Evolutionary conservation across 2,113 vertebrate species (phyloP).

Genomic region (Nerophis ophidion): DNA sequence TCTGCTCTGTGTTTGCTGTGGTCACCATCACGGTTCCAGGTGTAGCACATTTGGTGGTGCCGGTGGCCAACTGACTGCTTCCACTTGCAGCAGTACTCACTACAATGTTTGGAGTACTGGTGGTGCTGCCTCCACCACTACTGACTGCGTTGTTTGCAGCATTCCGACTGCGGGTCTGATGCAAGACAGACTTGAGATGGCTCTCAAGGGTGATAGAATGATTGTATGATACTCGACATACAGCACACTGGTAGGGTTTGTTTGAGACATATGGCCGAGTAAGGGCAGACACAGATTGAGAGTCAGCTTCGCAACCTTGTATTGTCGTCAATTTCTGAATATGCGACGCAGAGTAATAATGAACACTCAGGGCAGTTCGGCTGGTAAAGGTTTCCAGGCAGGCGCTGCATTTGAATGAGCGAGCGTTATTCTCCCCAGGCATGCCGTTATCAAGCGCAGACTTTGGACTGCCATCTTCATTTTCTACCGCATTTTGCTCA

Average conservation of each 20-base stretch:
- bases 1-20: constrained; percentile 60
- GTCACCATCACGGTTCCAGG: constrained; percentile 56
- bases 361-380: constrained; percentile 81
- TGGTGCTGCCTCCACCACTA: constrained; percentile 31
- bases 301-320: constrained; percentile 48
- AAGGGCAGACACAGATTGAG: constrained; percentile 27
- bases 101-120: constrained; percentile 37
- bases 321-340: constrained; percentile 83
- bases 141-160: constrained; percentile 49
- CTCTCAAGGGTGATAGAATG: constrained; percentile 89
- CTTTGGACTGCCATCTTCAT: constrained; percentile 49
- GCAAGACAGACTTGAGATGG: constrained; percentile 87
- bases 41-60: constrained; percentile 52
- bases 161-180: constrained; percentile 82
- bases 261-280: constrained; percentile 67
- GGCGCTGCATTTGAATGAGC: constrained; percentile 82
- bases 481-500: constrained; percentile 45
- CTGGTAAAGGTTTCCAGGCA: constrained; percentile 84
- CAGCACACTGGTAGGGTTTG: constrained; percentile 86
- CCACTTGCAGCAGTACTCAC: constrained; percentile 46
- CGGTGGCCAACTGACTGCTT: constrained; percentile 47
- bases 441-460: constrained; percentile 49
- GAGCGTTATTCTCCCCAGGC: constrained; percentile 58
- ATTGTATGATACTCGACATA: constrained; percentile 88
- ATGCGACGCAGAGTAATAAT: constrained; percentile 85